A percentile compares a stretch with the other conserved stretches of the same genome.
These are phyloP conservation scores for Typhlichthys subterraneus DNA, from an alignment of 2,797 vertebrate genomes.

Conservation along the genomic window DNA sequence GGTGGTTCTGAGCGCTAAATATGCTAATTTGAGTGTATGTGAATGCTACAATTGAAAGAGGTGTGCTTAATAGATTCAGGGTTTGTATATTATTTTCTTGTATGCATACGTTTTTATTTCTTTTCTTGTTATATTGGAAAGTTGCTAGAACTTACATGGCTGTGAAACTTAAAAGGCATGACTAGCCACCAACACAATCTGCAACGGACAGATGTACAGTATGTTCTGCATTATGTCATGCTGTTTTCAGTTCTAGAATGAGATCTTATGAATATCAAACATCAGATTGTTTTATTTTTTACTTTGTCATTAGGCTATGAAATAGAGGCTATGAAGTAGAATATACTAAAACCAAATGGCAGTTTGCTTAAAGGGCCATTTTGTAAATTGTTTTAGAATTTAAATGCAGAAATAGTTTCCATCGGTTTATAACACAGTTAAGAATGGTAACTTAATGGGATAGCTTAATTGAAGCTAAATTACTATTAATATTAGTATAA, in stretches of 20 bases:
- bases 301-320: no score
- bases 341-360: no score
- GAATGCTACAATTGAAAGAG: constrained; percentile 8
- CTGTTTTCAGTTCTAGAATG: no score
- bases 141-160: neutral
- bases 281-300: no score
- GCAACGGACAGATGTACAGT: neutral
- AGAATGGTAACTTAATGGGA: neutral
- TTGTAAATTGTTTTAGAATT: no score
- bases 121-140: constrained; percentile 1
- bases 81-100: constrained; percentile 4
- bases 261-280: no score
- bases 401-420: no score
- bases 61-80: constrained; percentile 5
- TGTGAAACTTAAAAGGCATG: constrained; percentile 4
- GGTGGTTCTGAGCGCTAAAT: constrained; percentile 6
- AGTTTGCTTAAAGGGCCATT: no score
- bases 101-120: neutral
- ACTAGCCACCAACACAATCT: neutral
- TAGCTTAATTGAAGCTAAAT: constrained; percentile 13
- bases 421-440: no score
- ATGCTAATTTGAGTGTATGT: neutral
- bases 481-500: constrained; percentile 2
- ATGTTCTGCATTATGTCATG: no score
- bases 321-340: no score